Conservation (phyloP, 2,113 vertebrate genomes). For the Xiphophorus hellerii region DNA sequence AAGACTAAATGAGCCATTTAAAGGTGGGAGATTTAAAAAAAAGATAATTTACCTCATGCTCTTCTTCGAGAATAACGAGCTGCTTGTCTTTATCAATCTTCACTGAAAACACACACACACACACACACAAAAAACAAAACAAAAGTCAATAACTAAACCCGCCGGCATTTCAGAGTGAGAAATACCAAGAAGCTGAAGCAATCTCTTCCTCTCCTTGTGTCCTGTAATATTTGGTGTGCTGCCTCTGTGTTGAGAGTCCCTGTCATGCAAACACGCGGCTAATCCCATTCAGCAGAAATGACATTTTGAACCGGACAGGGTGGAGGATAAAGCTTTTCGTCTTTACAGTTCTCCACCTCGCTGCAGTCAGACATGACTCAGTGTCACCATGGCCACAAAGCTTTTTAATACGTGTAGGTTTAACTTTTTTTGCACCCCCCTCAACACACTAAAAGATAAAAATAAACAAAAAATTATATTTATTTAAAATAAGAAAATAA, state of each 20-base stretch:
- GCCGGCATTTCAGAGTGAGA: background rate
- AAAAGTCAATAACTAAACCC: background rate
- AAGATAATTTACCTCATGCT: constrained; percentile 86
- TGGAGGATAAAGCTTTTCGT: constrained; percentile 29
- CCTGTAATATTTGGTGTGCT: background rate
- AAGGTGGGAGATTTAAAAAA: background rate
- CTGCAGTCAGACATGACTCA: constrained; percentile 15
- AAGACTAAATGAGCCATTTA: background rate
- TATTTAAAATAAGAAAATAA: no score
- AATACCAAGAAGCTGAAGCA: background rate
- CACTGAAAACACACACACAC: constrained; percentile 78
- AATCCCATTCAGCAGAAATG: constrained; percentile 38
- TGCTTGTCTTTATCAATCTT: constrained; percentile 96
- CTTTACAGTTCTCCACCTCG: background rate
- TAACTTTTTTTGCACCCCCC: background rate
- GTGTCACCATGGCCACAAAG: background rate
- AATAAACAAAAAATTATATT: no score
- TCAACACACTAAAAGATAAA: no score
- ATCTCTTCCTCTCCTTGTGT: background rate
- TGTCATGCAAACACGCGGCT: background rate
- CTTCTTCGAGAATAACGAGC: constrained; percentile 94
- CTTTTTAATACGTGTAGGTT: background rate
- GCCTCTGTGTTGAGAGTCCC: no score
- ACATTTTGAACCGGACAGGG: constrained; percentile 36
- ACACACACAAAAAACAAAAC: background rate